Percentiles rank a stretch among this genome's conserved stretches.
These are phyloP conservation scores for Oxycera nigricornis DNA, from an alignment of 2,888 invertebrate genomes.

Conservation along the genomic window DNA sequence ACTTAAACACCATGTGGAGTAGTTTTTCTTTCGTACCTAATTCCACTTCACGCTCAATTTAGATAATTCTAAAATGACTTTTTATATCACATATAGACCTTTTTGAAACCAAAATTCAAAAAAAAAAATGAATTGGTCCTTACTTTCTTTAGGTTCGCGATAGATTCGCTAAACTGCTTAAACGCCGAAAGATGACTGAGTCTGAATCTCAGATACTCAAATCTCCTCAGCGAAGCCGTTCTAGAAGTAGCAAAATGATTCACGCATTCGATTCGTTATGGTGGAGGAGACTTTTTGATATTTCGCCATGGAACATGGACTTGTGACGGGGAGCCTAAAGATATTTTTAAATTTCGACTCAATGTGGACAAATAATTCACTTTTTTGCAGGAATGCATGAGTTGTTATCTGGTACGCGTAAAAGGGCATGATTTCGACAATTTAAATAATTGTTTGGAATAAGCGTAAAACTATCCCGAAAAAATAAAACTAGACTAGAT, in stretches of 20 bases:
- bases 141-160: slow-evolving; percentile 2
- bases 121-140: neutral
- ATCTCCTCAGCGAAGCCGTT: slow-evolving; percentile 12
- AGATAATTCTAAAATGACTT: neutral
- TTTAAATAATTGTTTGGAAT: no score
- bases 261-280: slow-evolving; percentile 25
- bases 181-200: slow-evolving; percentile 34
- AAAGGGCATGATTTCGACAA: neutral
- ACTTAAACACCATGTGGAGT: neutral
- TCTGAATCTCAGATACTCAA: neutral
- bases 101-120: neutral
- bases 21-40: neutral
- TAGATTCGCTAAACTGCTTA: slow-evolving; percentile 8
- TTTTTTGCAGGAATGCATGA: neutral
- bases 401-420: neutral
- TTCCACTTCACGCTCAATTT: neutral
- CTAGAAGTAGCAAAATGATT: slow-evolving; percentile 31
- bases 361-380: neutral
- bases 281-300: slow-evolving; percentile 28
- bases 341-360: neutral
- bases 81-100: neutral
- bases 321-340: neutral
- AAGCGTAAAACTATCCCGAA: no score
- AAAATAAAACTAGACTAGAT: no score
- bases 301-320: slow-evolving; percentile 20